These are phyloP conservation scores for Tadarida brasiliensis DNA, from an alignment of 2,797 vertebrate species.

Conservation along the genomic window DNA sequence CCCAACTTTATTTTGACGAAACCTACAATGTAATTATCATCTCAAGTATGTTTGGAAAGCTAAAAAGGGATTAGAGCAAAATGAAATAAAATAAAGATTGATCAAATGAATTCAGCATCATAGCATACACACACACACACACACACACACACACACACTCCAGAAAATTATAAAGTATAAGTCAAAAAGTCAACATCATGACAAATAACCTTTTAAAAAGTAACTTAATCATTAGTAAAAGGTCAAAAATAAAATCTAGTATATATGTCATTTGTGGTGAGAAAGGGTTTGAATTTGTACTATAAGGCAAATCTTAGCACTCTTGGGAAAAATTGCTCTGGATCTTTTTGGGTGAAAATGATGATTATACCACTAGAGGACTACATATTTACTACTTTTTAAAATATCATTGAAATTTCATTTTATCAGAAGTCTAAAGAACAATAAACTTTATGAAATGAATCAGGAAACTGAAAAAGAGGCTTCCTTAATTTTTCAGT, in stretches of 20 bases:
- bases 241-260: constrained; percentile 62
- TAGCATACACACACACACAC: not conserved
- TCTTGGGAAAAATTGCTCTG: constrained; percentile 1
- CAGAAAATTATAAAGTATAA: constrained; percentile 58
- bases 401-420: constrained; percentile 57
- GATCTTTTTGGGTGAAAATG: constrained; percentile 4
- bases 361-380: not conserved
- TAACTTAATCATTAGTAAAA: constrained; percentile 53
- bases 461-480: constrained; percentile 39
- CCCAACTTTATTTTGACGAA: constrained; percentile 61
- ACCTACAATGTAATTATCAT: constrained; percentile 47
- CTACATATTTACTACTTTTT: constrained; percentile 41
- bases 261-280: constrained; percentile 35
- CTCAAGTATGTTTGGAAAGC: constrained; percentile 35
- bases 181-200: constrained; percentile 43
- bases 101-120: constrained; percentile 53
- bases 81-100: constrained; percentile 1
- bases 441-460: constrained; percentile 30
- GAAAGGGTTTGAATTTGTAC: constrained; percentile 51
- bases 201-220: constrained; percentile 57
- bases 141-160: not conserved
- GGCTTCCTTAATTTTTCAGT: constrained; percentile 30
- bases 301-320: constrained; percentile 32
- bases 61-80: not conserved
- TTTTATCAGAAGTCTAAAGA: constrained; percentile 41